Evolutionary conservation across 2,113 vertebrate species (phyloP), one percentile per base, ranked within the genome.

Genomic region (Beaufortia kweichowensis): DNA sequence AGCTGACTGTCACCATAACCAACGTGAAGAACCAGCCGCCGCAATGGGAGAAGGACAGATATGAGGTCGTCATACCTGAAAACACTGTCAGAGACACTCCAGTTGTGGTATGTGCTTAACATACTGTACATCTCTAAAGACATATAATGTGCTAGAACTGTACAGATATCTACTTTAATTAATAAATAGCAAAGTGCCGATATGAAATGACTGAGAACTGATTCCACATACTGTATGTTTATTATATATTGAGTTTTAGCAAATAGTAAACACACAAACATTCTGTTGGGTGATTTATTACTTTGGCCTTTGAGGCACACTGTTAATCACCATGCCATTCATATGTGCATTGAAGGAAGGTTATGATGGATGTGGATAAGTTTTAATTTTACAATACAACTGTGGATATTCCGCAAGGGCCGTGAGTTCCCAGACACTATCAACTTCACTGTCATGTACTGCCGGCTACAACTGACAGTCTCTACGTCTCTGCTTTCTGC

Each of bases 21-120:
- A 94, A 92, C 39, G 92, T 92, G 77, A 92, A 94, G 85, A 95
- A 94, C 79, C 94, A 95, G 82, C 94, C 93, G 23, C 95, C 94
- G 1, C 92, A 91, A 76, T 96, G 95, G 95, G 94, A 93, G 56
- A 92, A 86, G 78, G 92, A 93, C 60, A 91, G 80, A 83, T 93
- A 95, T 77, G 90, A 90, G 29, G 89, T 94, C 62, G 87, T 94
- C 82, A 91, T 96, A 79, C 92, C 91, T 2, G 94, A 94, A 79
- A 95, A 95, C 70, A 91, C 89, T 0, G 87, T 92, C 67, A 86
- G 89, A 67, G 93, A 95, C 90, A 85, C 90, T 0, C 79, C 90
- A 17, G 14, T 93, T 39, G 89, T 94, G 90, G 93, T 94, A 84
- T 43, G 76, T 46, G 35, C 55, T 29, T 39, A 29, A 35, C 41